Conservation (phyloP, 2,113 vertebrate species). For the Antigone vipio region DNA sequence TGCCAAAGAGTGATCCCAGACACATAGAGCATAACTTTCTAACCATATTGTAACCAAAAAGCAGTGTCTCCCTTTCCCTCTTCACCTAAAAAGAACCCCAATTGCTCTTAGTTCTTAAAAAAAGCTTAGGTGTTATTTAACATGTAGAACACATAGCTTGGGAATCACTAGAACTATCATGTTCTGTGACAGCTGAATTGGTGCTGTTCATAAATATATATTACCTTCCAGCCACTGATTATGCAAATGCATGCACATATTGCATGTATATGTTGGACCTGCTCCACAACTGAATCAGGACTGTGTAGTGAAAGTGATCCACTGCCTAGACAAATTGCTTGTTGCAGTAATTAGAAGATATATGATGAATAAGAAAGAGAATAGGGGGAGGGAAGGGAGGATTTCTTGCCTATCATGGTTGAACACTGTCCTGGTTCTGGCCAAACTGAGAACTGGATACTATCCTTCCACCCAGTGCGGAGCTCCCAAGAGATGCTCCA, state of each 20-base stretch:
- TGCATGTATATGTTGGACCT: not conserved
- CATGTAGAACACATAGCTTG: not conserved
- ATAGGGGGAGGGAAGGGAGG: not conserved
- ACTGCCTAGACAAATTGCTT: not conserved
- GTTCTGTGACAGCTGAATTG: not conserved
- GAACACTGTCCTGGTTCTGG: no score
- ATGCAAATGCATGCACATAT: not conserved
- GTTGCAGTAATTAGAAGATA: not conserved
- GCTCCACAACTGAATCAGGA: not conserved
- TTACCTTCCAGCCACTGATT: not conserved
- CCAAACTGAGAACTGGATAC: not conserved
- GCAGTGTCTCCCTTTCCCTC: not conserved
- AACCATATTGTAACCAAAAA: not conserved
- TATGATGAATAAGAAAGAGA: not conserved
- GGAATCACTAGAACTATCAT: not conserved
- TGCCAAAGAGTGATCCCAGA: not conserved
- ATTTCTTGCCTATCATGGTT: not conserved
- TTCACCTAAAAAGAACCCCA: fast-evolving
- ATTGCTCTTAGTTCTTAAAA: not conserved
- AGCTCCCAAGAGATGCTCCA: not conserved
- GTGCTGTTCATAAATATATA: not conserved
- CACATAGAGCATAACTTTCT: not conserved
- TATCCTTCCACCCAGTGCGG: not conserved
- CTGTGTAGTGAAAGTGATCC: not conserved
- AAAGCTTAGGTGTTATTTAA: fast-evolving